Conservation (phyloP, 2,113 vertebrate species). For the Martes martes region DNA sequence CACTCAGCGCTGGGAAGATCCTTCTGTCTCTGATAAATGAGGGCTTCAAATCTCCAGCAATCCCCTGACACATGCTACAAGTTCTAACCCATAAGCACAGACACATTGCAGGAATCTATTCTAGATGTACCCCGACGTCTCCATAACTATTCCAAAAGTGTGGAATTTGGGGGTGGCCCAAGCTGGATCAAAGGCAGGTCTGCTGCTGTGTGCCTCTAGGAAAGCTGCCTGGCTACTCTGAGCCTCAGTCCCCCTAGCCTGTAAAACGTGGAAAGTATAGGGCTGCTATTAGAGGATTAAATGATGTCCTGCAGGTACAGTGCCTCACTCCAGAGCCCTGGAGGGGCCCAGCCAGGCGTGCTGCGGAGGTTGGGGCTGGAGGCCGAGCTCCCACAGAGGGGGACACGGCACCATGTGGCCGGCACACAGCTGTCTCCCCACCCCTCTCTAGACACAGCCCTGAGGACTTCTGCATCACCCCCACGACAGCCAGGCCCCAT, state of each 20-base stretch:
- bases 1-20: neutral
- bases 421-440: neutral
- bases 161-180: neutral
- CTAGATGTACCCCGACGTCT: neutral
- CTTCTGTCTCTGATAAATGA: neutral
- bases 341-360: neutral
- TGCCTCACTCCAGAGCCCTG: neutral
- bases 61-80: neutral
- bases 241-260: neutral
- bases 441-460: neutral
- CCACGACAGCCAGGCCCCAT: neutral
- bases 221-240: neutral
- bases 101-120: neutral
- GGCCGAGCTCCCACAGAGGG: neutral
- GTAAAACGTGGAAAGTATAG: neutral
- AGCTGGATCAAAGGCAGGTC: neutral
- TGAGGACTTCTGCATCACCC: neutral
- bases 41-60: neutral
- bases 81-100: neutral
- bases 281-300: neutral
- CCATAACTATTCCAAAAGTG: neutral
- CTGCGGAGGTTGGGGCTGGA: fast-evolving
- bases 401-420: neutral
- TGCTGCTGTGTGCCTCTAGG: neutral
- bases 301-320: neutral